Percentiles rank a stretch among this genome's conserved stretches.
Evolutionary conservation across 2,113 vertebrate species (phyloP).

Genomic region (Stegastes partitus): DNA sequence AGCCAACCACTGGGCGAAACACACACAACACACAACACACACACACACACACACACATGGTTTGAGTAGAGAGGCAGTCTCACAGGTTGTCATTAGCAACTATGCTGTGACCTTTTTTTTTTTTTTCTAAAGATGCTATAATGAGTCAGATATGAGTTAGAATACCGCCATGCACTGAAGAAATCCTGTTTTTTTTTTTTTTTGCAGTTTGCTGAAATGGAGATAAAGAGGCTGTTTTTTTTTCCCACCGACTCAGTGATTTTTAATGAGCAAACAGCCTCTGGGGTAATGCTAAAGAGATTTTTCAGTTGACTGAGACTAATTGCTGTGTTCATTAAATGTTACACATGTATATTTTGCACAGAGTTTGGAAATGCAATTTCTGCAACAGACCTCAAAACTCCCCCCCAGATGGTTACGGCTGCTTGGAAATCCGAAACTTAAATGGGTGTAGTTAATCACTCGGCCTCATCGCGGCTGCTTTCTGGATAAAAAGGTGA

Average conservation of each 20-base stretch:
- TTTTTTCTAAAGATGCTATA: slow-evolving; percentile 62
- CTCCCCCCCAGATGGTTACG: not conserved
- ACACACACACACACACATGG: slow-evolving; percentile 14
- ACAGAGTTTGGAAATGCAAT: not conserved
- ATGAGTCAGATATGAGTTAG: slow-evolving; percentile 56
- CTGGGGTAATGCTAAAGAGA: slow-evolving; percentile 4
- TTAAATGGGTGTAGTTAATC: slow-evolving; percentile 18
- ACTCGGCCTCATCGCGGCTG: not conserved
- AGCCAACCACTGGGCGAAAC: slow-evolving; percentile 16
- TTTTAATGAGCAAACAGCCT: slow-evolving; percentile 30
- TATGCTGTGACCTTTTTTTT: slow-evolving; percentile 72
- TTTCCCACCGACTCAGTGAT: not conserved
- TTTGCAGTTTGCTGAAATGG: slow-evolving; percentile 30
- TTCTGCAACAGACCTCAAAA: not conserved
- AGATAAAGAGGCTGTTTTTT: slow-evolving; percentile 21
- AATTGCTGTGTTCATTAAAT: slow-evolving; percentile 28
- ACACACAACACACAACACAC: slow-evolving; percentile 24
- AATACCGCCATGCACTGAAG: slow-evolving; percentile 4
- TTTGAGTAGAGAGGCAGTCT: slow-evolving; percentile 50
- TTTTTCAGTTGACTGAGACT: slow-evolving; percentile 12
- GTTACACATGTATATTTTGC: slow-evolving; percentile 19
- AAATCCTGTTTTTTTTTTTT: slow-evolving; percentile 35
- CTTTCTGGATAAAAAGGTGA: slow-evolving; percentile 23
- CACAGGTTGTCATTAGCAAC: slow-evolving; percentile 81
- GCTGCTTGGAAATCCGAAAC: not conserved